These are phyloP conservation scores for Bubo bubo DNA, from an alignment of 2,113 vertebrate genomes.

Conservation along the genomic window DNA sequence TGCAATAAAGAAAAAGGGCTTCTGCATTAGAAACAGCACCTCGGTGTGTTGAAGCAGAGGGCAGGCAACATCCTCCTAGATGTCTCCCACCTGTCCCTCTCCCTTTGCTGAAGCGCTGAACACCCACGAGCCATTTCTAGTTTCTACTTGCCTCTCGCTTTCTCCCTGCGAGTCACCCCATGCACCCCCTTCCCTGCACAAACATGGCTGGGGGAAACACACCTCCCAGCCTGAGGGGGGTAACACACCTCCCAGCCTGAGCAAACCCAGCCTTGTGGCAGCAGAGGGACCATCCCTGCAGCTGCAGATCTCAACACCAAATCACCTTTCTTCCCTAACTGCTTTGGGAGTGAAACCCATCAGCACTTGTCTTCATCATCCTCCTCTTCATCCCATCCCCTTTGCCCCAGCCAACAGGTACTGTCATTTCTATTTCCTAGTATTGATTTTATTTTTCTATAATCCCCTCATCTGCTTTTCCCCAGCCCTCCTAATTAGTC, in stretches of 20 bases:
- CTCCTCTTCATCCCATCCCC: background rate
- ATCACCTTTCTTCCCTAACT: background rate
- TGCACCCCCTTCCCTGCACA: background rate
- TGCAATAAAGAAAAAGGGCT: background rate
- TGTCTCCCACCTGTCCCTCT: background rate
- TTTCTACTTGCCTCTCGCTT: background rate
- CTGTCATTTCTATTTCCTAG: slow-evolving; percentile 4
- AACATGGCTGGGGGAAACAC: background rate
- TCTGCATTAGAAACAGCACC: background rate
- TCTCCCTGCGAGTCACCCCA: background rate
- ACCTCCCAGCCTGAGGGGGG: background rate
- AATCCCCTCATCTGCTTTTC: background rate
- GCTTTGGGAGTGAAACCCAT: background rate
- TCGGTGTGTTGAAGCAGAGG: rapidly evolving
- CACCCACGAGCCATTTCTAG: background rate
- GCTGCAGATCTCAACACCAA: background rate
- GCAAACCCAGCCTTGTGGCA: background rate
- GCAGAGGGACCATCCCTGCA: background rate
- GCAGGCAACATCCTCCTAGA: background rate
- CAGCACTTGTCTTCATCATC: background rate
- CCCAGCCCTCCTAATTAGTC: background rate
- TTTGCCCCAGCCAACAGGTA: background rate
- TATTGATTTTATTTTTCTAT: background rate
- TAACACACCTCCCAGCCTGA: background rate
- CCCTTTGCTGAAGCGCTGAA: background rate